Base-by-base conservation (phyloP, 2,888 invertebrate genomes). In the Metalampra italica region DNA sequence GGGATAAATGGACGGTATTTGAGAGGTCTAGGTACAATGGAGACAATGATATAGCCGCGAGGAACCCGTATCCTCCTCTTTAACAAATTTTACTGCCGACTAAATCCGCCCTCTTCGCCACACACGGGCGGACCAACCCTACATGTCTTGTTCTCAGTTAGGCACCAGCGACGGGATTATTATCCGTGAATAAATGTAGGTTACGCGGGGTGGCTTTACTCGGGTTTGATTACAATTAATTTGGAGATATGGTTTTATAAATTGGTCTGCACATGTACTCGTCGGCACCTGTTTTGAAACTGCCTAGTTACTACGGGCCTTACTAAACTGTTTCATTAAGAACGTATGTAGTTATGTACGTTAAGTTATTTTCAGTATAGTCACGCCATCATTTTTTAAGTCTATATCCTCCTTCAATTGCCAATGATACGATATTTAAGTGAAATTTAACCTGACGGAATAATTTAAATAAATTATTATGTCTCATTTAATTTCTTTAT, bases 61-160 rank as follows among this genome's bases (percentile, higher is more conserved):
- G 82, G 76, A 71, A 75, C 82, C 83, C 85, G 79, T 80, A 84
- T 81, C 67, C 69, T 68, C 68, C 85, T 80, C 81, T 84, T 83
- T 83, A 87, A 84, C 88, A 86, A 88, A 88, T 89, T 88, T 86
- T 82, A 85, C 86, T 78, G 78, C 71, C 66, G 64, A 72, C 82
- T 64, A 86, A 87, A 88, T 87, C 88, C 87, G 72, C 71, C 83
- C 79, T 82, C 79, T 79, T 77, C 77, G 74, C 70, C 66, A 68
- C 68, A 69, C 62, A 64, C 55, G 57, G 48, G 47, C 50, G 62
- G 63, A 55, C 52, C 34, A 9, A 52, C 79, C 78, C 75, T 64
- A 78, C 75, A 80, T 78, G 82, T 77, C 84, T 79, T 83, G 83
- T 84, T 77, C 71, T 69, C 61, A 56, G 61, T 64, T 65, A 68